These are phyloP conservation scores for Mallateleia sp. DNA, from an alignment of 2,888 invertebrate genomes.

Conservation along the genomic window DNA sequence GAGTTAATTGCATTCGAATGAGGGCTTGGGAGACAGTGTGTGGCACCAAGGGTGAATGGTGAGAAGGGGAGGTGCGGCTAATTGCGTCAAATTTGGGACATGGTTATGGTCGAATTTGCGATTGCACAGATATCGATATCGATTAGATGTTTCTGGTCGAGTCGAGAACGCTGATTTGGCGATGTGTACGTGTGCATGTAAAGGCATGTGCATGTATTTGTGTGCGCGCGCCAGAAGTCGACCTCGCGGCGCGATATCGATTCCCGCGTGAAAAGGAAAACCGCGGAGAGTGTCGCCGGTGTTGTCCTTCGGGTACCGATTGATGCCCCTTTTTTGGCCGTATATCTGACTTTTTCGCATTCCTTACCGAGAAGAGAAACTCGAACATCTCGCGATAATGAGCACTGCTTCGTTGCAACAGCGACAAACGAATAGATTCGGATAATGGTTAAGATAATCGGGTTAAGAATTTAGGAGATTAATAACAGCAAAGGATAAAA, in stretches of 20 bases:
- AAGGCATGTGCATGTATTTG: constrained; percentile 27
- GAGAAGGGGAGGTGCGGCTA: constrained; percentile 8
- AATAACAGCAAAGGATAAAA: too few relatives aligned
- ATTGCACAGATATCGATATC: constrained; percentile 61
- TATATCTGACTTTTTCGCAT: constrained; percentile 29
- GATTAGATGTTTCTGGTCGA: constrained; percentile 44
- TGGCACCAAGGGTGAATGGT: neutral
- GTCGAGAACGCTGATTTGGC: constrained; percentile 37
- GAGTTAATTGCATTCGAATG: constrained; percentile 20
- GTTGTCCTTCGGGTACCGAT: constrained; percentile 69
- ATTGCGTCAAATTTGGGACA: constrained; percentile 26
- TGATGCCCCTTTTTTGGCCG: constrained; percentile 67
- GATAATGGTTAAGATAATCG: too few relatives aligned
- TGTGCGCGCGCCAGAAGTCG: constrained; percentile 72
- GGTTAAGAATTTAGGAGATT: too few relatives aligned
- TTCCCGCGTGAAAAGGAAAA: constrained; percentile 77
- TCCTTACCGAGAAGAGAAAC: constrained; percentile 51
- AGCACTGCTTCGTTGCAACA: constrained; percentile 5
- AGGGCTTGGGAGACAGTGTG: neutral
- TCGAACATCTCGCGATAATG: constrained; percentile 37
- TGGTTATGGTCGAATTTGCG: constrained; percentile 11
- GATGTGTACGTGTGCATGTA: constrained; percentile 9
- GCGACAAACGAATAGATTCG: too few relatives aligned
- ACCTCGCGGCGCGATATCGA: constrained; percentile 74
- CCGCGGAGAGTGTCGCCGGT: constrained; percentile 73